These are phyloP conservation scores for Dolichoris vasculosae DNA, from an alignment of 1,140 invertebrate species.

Conservation along the genomic window DNA sequence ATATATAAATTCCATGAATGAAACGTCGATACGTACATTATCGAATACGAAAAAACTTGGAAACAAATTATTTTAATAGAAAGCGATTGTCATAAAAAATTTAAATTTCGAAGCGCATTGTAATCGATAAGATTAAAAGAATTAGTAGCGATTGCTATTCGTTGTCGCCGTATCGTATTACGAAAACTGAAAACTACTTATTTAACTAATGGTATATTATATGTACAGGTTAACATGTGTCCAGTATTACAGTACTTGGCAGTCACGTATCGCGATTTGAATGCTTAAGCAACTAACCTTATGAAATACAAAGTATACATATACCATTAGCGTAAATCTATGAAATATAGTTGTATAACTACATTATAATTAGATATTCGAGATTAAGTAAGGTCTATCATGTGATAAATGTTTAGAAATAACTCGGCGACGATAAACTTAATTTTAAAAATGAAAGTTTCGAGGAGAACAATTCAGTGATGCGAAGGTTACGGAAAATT, in stretches of 20 bases:
- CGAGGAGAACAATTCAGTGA: not conserved
- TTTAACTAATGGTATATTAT: too few relatives aligned
- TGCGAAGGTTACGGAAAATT: not conserved
- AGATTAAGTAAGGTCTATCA: not conserved
- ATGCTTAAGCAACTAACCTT: conserved; percentile 17
- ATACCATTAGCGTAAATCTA: not conserved
- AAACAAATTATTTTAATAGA: too few relatives aligned
- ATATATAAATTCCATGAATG: too few relatives aligned
- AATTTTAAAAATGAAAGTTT: not conserved
- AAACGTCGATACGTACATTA: too few relatives aligned
- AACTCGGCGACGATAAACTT: not conserved
- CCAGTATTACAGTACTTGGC: not conserved
- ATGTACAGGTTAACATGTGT: not conserved
- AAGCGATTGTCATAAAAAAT: too few relatives aligned
- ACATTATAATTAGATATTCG: not conserved
- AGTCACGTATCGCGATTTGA: not conserved
- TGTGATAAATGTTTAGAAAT: not conserved
- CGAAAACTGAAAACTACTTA: too few relatives aligned
- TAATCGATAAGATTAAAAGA: too few relatives aligned
- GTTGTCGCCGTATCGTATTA: too few relatives aligned
- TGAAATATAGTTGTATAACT: not conserved
- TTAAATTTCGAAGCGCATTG: too few relatives aligned
- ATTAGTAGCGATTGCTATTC: too few relatives aligned
- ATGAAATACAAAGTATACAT: not conserved
- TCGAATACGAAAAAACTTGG: too few relatives aligned